Evolutionary conservation across 2,888 invertebrate genomes (phyloP).

Genomic region (Sinotaia quadrata): DNA sequence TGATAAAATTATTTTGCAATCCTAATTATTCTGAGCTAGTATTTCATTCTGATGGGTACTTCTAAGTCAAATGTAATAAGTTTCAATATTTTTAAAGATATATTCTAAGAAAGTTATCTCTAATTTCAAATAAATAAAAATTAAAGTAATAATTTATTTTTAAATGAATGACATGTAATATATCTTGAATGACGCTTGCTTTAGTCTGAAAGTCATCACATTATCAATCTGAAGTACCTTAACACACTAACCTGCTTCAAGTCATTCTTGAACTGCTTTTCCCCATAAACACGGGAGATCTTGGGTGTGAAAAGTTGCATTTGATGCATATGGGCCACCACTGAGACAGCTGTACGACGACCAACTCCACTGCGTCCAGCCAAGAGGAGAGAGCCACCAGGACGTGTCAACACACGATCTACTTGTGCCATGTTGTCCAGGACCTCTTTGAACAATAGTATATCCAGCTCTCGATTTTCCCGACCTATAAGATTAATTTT

Average conservation of each 20-base stretch:
- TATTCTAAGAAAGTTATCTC: too few species aligned
- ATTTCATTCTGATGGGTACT: too few species aligned
- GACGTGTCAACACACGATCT: constrained; percentile 78
- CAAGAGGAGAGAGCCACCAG: constrained; percentile 80
- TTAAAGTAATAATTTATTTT: too few species aligned
- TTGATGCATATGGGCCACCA: constrained; percentile 82
- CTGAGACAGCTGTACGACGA: constrained; percentile 83
- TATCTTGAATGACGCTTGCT: neutral
- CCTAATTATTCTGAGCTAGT: too few species aligned
- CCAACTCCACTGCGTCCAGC: constrained; percentile 87
- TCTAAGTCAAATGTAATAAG: too few species aligned
- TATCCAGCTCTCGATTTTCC: constrained; percentile 78
- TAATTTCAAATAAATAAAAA: too few species aligned
- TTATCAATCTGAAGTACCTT: too few species aligned
- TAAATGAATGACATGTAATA: too few species aligned
- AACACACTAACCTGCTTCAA: constrained; percentile 80
- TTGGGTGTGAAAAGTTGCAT: constrained; percentile 77
- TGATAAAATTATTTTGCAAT: too few species aligned
- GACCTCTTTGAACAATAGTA: constrained; percentile 80
- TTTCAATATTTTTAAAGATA: too few species aligned
- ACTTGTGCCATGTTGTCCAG: constrained; percentile 79
- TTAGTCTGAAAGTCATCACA: neutral
- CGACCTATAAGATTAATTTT: too few species aligned
- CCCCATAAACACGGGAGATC: constrained; percentile 76
- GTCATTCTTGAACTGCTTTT: constrained; percentile 83